phyloP scores from a whole-genome alignment of 2,797 vertebrate genomes.

The Acrossocheilus fasciatus region DNA sequence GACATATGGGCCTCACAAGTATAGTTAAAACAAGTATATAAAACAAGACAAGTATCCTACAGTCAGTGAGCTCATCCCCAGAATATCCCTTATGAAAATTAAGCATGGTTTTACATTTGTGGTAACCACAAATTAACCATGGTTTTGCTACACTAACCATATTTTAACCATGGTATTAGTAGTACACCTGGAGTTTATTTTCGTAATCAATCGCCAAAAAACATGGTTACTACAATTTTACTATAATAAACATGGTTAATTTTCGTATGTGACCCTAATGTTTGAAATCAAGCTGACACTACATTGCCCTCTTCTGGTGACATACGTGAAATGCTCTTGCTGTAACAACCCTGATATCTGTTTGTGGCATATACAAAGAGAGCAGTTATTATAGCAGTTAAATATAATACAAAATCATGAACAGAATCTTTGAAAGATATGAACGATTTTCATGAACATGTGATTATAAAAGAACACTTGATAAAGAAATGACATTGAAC shows the following conservation, averaged over 20 bases:
- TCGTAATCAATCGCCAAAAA: too few relatives aligned
- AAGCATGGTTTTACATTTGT: too few relatives aligned
- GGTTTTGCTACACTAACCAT: background rate
- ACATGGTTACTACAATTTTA: too few relatives aligned
- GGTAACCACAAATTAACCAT: too few relatives aligned
- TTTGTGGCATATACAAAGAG: background rate
- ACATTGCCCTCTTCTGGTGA: conserved; percentile 56
- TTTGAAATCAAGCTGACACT: conserved; percentile 9
- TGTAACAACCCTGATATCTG: background rate
- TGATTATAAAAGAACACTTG: too few relatives aligned
- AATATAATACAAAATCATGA: background rate
- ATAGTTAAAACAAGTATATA: too few relatives aligned
- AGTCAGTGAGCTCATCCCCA: background rate
- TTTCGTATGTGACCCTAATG: background rate
- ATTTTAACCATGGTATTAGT: background rate
- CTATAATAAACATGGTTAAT: background rate
- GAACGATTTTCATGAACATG: background rate
- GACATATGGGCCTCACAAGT: too few relatives aligned
- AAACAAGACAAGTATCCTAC: background rate
- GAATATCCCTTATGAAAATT: background rate
- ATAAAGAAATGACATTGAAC: background rate
- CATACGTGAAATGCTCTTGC: background rate
- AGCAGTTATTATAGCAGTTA: background rate
- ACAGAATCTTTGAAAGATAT: background rate
- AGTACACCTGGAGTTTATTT: background rate